Base-by-base conservation (phyloP, 2,113 vertebrate species). In the Dicerorhinus sumatrensis region DNA sequence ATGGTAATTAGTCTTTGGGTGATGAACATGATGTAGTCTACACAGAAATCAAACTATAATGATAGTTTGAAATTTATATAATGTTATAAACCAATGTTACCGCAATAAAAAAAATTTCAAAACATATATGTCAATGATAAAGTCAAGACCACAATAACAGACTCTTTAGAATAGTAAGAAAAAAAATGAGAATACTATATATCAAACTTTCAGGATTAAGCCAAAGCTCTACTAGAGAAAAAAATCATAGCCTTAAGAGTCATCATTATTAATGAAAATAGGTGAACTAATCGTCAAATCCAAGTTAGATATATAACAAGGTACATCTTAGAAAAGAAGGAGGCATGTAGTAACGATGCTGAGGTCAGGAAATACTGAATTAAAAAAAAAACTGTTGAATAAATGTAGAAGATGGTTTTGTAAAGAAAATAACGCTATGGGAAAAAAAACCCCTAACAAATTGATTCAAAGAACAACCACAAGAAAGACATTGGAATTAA, bases 181-280 rank as follows among this genome's bases (percentile, higher is more conserved):
- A 42, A 42, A 42, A 42, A 42, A 42, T 42, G 42, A 42, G 42
- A 42, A 42, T 92, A 92, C 16, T 36, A 18, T 29, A 36, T 39
- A 51, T 39, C 23, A 48, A 13, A 62, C 4, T 12, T 80, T 80
- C 13, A 46, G 27, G 23, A 67, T 39, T 86, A 33, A 56, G 31
- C 31, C 77, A 82, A 60, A 48, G 11, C 5, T 91, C 8, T 72
- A 82, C 36, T 60, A 82, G 31, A 82, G 42, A 29, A 63, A 51
- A 83, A 75, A 84, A 54, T 7, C 31, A 72, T 36, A 83, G 39
- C 31, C 23, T 83, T 83, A 62, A 73, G 23, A 48, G 51, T 8
- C 21, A 36, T 73, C n/a, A 42, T 65, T 93, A 93, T 65, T 63
- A 65, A 85, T 76, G 25, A 76, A 93, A 85, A 76, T 75, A 76